These are phyloP conservation scores for Amyelois transitella DNA, from an alignment of 1,140 invertebrate genomes.

Conservation along the genomic window DNA sequence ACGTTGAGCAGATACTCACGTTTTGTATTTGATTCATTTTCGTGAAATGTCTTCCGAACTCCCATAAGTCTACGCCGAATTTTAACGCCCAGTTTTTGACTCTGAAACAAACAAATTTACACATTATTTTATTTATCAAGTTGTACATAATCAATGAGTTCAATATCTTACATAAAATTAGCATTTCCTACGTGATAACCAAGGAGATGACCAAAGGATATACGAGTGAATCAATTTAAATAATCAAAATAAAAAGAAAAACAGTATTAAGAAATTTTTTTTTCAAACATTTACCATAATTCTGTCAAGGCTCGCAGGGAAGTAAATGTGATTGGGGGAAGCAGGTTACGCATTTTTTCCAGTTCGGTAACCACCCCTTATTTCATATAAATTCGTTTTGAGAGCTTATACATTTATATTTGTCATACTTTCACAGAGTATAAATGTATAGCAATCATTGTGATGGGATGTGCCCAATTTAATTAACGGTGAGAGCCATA, in stretches of 20 bases:
- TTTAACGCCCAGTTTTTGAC: slow-evolving; percentile 93
- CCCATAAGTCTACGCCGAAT: slow-evolving; percentile 91
- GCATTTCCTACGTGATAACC: neutral
- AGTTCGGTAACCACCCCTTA: slow-evolving; percentile 38
- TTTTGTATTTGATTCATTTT: slow-evolving; percentile 90
- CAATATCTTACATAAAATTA: neutral
- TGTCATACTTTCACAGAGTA: slow-evolving; percentile 21
- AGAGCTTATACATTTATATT: slow-evolving; percentile 33
- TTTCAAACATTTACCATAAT: slow-evolving; percentile 39
- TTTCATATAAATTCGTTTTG: slow-evolving; percentile 29
- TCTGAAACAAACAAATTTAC: slow-evolving; percentile 78
- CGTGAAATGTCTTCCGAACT: slow-evolving; percentile 88
- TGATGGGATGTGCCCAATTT: slow-evolving; percentile 38
- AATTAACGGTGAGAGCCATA: slow-evolving; percentile 34
- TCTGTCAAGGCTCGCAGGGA: slow-evolving; percentile 29
- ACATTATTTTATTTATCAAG: neutral
- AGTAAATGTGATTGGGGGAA: slow-evolving; percentile 50
- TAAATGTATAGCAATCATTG: slow-evolving; percentile 38
- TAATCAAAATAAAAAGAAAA: no score
- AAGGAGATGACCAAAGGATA: slow-evolving; percentile 14
- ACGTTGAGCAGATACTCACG: slow-evolving; percentile 75
- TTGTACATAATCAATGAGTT: neutral
- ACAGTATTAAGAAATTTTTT: slow-evolving; percentile 18
- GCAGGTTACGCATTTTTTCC: slow-evolving; percentile 57
- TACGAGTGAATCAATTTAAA: no score